Conservation (phyloP, 2,888 invertebrate genomes). For the Andrena fulva region DNA sequence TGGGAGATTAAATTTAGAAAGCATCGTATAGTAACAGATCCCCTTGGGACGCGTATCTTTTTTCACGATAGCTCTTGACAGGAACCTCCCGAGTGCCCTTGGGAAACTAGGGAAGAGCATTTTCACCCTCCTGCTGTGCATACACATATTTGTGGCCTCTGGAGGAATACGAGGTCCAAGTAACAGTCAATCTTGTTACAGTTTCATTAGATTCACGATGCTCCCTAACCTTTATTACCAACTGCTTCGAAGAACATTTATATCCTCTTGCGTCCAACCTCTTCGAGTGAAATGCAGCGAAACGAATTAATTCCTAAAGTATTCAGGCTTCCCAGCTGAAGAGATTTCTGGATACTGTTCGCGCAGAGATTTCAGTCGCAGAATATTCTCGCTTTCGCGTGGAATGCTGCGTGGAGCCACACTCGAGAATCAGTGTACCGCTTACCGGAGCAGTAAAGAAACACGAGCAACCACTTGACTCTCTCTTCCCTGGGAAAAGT, state of each 20-base stretch:
- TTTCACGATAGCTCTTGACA: constrained; percentile 47
- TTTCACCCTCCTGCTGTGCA: constrained; percentile 34
- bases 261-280: too few relatives aligned
- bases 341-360: not conserved
- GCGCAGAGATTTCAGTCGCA: not conserved
- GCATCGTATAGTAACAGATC: not conserved
- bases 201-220: constrained; percentile 35
- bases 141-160: constrained; percentile 51
- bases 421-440: not conserved
- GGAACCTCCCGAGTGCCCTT: constrained; percentile 32
- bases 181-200: constrained; percentile 59
- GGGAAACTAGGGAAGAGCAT: constrained; percentile 39
- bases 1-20: not conserved
- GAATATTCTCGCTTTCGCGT: not conserved
- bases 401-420: not conserved
- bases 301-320: not conserved
- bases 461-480: not conserved
- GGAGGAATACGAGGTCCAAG: constrained; percentile 38
- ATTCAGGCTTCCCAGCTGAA: not conserved
- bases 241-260: not conserved
- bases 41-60: constrained; percentile 27
- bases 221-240: constrained; percentile 27
- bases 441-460: not conserved
- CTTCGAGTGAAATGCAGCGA: too few relatives aligned
- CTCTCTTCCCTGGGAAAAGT: constrained; percentile 48